phyloP scores from a whole-genome alignment of 2,888 invertebrate species.

The Elmis aenea region DNA sequence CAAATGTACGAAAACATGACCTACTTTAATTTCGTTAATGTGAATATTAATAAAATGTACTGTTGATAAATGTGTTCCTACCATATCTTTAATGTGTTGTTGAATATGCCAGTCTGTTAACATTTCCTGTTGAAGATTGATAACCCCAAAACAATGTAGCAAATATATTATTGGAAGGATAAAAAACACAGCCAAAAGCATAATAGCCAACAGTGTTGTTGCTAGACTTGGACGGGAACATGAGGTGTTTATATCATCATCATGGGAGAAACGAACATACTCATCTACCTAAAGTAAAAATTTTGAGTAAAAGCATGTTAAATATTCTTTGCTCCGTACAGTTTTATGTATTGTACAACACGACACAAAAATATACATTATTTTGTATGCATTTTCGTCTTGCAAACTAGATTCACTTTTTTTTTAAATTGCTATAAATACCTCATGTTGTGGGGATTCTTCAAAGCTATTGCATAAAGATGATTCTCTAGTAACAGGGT shows the following conservation, averaged over 20 bases:
- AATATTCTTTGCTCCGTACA: background rate
- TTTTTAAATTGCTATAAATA: too few relatives aligned
- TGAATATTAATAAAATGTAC: too few relatives aligned
- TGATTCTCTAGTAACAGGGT: conserved; percentile 50
- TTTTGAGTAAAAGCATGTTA: background rate
- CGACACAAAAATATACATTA: too few relatives aligned
- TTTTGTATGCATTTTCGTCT: too few relatives aligned
- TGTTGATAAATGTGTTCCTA: too few relatives aligned
- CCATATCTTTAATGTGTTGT: conserved; percentile 27
- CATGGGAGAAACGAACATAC: conserved; percentile 35
- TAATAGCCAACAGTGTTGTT: conserved; percentile 38
- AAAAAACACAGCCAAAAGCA: conserved; percentile 43
- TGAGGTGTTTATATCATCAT: conserved; percentile 21
- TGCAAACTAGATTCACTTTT: too few relatives aligned
- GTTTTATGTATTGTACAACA: too few relatives aligned
- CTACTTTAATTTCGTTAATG: too few relatives aligned
- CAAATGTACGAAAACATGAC: too few relatives aligned
- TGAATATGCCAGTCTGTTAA: conserved; percentile 19
- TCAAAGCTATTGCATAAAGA: conserved; percentile 49
- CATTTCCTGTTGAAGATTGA: conserved; percentile 27
- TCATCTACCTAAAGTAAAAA: conserved; percentile 30
- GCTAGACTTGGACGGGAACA: conserved; percentile 40
- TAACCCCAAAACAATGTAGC: conserved; percentile 43
- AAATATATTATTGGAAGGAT: conserved; percentile 44
- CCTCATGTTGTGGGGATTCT: conserved; percentile 35